Base-by-base conservation (phyloP, 2,113 vertebrate genomes). In the Donacobius atricapilla region DNA sequence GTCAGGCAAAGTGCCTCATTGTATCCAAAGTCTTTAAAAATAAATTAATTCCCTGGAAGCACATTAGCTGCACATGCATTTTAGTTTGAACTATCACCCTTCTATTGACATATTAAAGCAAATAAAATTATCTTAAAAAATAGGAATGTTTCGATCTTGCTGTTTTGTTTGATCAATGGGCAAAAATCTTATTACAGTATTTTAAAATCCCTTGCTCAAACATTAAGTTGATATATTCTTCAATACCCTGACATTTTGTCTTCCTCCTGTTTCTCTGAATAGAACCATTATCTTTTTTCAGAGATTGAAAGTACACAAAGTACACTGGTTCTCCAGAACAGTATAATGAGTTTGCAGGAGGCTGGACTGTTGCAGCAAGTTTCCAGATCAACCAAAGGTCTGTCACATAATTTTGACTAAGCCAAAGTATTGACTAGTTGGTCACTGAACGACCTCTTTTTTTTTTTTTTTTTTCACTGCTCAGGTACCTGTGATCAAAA, bases 121-220 rank as follows among this genome's bases (percentile, higher is more conserved):
- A 92, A 90, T 88, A 94, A 86, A 87, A 60, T 90, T 93, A 93
- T 94, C 88, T 94, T 93, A 3, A 66, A 88, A 92, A 91, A 42
- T 19, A 93, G 40, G 70, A 83, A 39, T 40, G 51, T 81, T 80
- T 44, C 11, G 56, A 64, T 95, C 88, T 94, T 86, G 35, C 7
- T 5, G 42, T 84, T 94, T 80, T 92, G 56, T 91, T 96, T 96
- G 85, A 86, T 96, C 51, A 90, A 4, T 83, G 90, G 92, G 95
- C 3, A 45, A 83, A 94, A 83, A 65, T 81, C 94, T 78, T 88
- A 78, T 56, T 70, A 63, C 24, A 95, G 61, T 92, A 91, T 92
- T 96, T 96, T 81, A 39, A 94, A 88, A 86, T 64, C 11, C 3
- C 58, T 72, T 96, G 44, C 16, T 53, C 68, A 93, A 94, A 80